phyloP scores from a whole-genome alignment of 1,140 invertebrate genomes.

The Charaxes varanes region DNA sequence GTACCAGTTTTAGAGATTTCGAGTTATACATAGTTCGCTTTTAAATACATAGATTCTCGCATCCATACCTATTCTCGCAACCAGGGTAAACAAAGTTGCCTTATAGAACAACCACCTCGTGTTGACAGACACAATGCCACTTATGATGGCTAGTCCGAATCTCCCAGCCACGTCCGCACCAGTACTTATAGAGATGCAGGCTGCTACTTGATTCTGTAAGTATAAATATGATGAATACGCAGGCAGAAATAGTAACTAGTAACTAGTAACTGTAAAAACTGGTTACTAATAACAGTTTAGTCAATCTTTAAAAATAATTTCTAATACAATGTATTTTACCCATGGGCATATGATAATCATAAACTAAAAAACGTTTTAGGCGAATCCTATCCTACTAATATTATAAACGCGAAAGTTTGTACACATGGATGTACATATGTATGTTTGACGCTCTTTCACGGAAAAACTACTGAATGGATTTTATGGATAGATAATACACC shows the following conservation, averaged over 20 bases:
- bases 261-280: too few relatives aligned
- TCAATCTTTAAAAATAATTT: too few relatives aligned
- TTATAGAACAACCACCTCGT: constrained; percentile 48
- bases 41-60: neutral
- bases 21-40: neutral
- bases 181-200: constrained; percentile 73
- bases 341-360: too few relatives aligned
- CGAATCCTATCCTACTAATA: too few relatives aligned
- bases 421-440: too few relatives aligned
- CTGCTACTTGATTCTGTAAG: constrained; percentile 67
- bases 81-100: constrained; percentile 31
- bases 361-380: too few relatives aligned
- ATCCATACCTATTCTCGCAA: constrained; percentile 20
- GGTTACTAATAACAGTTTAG: too few relatives aligned
- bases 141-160: constrained; percentile 66
- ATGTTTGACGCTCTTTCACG: too few relatives aligned
- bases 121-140: constrained; percentile 61
- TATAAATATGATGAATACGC: constrained; percentile 4
- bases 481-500: too few relatives aligned
- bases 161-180: constrained; percentile 73
- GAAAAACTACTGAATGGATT: too few relatives aligned
- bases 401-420: too few relatives aligned
- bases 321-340: too few relatives aligned
- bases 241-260: constrained; percentile 8
- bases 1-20: neutral